phyloP scores from a whole-genome alignment of 1,140 invertebrate genomes.

The Drosophila bocki region DNA sequence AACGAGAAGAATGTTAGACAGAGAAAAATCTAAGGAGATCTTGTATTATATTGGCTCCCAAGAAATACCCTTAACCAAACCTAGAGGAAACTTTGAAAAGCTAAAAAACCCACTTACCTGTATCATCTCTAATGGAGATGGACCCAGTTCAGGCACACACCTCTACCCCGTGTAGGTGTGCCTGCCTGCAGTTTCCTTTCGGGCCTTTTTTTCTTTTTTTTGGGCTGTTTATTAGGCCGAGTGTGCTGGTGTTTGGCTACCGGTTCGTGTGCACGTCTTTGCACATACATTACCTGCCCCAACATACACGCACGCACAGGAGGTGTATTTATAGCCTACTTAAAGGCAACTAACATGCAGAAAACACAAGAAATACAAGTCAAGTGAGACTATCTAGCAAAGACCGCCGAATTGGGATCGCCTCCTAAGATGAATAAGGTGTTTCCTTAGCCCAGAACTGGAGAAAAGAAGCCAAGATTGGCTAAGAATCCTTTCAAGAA shows the following conservation, averaged over 20 bases:
- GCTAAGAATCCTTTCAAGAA: not conserved
- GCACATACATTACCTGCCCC: constrained; percentile 56
- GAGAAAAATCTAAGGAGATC: too few species aligned
- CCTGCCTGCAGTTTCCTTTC: constrained; percentile 6
- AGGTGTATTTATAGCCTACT: constrained; percentile 72
- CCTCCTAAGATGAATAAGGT: constrained; percentile 5
- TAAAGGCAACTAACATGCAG: constrained; percentile 40
- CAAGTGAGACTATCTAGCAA: constrained; percentile 30
- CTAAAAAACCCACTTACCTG: too few species aligned
- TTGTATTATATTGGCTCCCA: too few species aligned
- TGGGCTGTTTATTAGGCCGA: constrained; percentile 11
- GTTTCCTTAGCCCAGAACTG: not conserved
- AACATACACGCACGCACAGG: constrained; percentile 19
- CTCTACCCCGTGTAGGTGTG: not conserved
- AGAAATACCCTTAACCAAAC: too few species aligned
- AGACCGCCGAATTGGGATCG: not conserved
- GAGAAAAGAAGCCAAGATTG: not conserved
- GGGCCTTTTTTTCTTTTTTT: constrained; percentile 3
- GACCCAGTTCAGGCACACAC: not conserved
- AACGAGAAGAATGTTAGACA: too few species aligned
- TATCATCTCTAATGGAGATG: too few species aligned
- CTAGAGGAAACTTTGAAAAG: too few species aligned
- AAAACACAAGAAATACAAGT: constrained; percentile 20
- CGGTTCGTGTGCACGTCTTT: constrained; percentile 48
- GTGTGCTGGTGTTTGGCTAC: constrained; percentile 28